Evolutionary conservation across 2,797 vertebrate genomes (phyloP).

Genomic region (Heteromormyrus szaboi): DNA sequence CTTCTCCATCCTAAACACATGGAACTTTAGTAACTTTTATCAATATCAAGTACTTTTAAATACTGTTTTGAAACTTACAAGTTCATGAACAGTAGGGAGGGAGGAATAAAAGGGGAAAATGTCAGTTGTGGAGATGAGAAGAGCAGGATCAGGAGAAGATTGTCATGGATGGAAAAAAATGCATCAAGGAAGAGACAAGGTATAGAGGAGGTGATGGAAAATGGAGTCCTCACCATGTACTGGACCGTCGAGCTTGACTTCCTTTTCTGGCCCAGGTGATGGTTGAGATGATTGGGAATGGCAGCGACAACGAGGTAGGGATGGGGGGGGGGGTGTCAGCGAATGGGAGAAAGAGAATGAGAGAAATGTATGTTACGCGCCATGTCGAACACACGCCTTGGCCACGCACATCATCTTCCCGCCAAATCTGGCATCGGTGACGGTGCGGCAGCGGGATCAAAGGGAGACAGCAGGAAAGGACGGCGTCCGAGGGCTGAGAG

Average conservation of each 20-base stretch:
- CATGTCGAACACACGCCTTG: background rate
- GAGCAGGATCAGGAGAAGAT: background rate
- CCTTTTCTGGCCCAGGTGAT: conserved; percentile 39
- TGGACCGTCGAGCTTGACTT: conserved; percentile 46
- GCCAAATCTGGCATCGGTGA: background rate
- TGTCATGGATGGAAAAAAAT: background rate
- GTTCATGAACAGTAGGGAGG: background rate
- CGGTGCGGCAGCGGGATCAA: too few relatives aligned
- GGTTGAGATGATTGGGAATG: conserved; percentile 10
- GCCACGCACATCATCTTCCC: too few relatives aligned
- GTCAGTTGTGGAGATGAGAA: background rate
- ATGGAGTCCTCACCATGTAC: conserved; percentile 48
- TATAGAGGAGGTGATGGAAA: background rate
- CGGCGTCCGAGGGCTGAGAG: background rate
- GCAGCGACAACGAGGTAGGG: background rate
- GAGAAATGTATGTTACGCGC: conserved; percentile 19
- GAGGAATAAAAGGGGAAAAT: conserved; percentile 29
- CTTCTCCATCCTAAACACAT: background rate
- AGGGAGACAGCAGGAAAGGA: background rate
- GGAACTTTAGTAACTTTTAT: background rate
- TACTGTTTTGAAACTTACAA: background rate
- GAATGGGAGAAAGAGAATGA: conserved; percentile 24
- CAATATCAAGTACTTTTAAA: background rate
- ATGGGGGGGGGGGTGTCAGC: background rate
- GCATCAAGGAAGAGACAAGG: background rate